Percentiles rank a stretch among this genome's conserved stretches.
These are phyloP conservation scores for Meiosimyza decipiens DNA, from an alignment of 2,888 invertebrate genomes.

Conservation along the genomic window DNA sequence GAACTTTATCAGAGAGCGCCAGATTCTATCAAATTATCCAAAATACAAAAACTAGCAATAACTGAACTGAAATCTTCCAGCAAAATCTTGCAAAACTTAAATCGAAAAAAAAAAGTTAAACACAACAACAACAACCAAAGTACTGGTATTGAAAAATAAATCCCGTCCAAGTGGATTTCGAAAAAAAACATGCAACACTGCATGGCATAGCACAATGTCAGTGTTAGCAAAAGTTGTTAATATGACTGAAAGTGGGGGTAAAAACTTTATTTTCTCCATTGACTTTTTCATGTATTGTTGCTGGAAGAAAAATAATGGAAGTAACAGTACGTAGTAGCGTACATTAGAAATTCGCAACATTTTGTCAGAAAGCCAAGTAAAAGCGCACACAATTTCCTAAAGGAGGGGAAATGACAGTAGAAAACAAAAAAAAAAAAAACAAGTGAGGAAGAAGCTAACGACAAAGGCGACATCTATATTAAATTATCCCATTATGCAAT, in stretches of 20 bases:
- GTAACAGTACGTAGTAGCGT: not conserved
- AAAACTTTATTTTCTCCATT: slow-evolving; percentile 22
- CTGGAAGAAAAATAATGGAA: slow-evolving; percentile 8
- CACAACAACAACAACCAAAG: not conserved
- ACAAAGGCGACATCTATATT: slow-evolving; percentile 50
- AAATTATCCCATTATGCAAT: slow-evolving; percentile 57
- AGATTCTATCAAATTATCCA: no score
- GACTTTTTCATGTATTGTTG: slow-evolving; percentile 13
- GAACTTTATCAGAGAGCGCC: no score
- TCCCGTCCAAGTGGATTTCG: slow-evolving; percentile 19
- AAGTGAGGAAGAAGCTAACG: slow-evolving; percentile 4
- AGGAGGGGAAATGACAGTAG: not conserved
- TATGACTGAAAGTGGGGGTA: slow-evolving; percentile 7
- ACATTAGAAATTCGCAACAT: slow-evolving; percentile 31
- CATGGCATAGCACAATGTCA: not conserved
- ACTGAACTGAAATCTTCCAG: not conserved
- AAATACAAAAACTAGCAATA: no score
- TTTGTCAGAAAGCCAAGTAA: not conserved
- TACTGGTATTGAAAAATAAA: slow-evolving; percentile 22
- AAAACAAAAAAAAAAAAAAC: not conserved
- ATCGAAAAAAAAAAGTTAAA: not conserved
- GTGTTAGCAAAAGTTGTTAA: slow-evolving; percentile 25
- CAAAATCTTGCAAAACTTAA: slow-evolving; percentile 17
- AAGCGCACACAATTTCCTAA: not conserved
- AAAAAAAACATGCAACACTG: slow-evolving; percentile 8